These are phyloP conservation scores for Calliscelio sp. DNA, from an alignment of 2,888 invertebrate genomes.

Conservation along the genomic window DNA sequence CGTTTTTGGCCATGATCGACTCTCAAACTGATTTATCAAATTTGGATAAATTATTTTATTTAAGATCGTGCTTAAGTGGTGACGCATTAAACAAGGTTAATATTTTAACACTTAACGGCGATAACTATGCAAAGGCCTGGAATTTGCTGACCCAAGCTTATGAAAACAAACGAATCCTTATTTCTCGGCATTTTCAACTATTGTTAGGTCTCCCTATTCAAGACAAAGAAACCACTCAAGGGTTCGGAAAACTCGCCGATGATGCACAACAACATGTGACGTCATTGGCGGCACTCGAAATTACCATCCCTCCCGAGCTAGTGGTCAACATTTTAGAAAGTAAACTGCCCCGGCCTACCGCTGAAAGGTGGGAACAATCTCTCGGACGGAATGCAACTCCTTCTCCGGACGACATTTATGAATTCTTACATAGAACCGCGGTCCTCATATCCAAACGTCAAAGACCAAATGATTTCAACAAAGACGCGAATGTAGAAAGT, in stretches of 20 bases:
- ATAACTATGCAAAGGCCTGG: slow-evolving; percentile 67
- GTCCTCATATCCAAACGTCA: slow-evolving; percentile 1
- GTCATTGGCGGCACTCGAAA: neutral
- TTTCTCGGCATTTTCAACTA: slow-evolving; percentile 61
- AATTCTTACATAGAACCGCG: slow-evolving; percentile 55
- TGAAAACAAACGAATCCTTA: slow-evolving; percentile 65
- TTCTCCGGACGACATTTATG: slow-evolving; percentile 47
- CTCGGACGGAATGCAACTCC: slow-evolving; percentile 44
- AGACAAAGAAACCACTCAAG: neutral
- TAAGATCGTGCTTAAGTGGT: too few relatives aligned
- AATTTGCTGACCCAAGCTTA: slow-evolving; percentile 63
- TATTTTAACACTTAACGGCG: slow-evolving; percentile 43
- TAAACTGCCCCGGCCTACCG: neutral
- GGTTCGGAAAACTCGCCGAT: neutral
- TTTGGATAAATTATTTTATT: too few relatives aligned
- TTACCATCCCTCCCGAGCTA: neutral
- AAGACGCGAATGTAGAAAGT: too few relatives aligned
- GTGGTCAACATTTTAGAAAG: slow-evolving; percentile 3
- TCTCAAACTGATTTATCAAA: too few relatives aligned
- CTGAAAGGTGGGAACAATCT: slow-evolving; percentile 20
- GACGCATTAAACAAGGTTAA: slow-evolving; percentile 56
- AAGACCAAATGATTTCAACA: neutral
- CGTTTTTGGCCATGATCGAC: too few relatives aligned
- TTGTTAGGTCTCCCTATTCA: neutral
- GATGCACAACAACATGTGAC: neutral